phyloP scores from a whole-genome alignment of 2,888 invertebrate species.

The Tortricodes alternella region DNA sequence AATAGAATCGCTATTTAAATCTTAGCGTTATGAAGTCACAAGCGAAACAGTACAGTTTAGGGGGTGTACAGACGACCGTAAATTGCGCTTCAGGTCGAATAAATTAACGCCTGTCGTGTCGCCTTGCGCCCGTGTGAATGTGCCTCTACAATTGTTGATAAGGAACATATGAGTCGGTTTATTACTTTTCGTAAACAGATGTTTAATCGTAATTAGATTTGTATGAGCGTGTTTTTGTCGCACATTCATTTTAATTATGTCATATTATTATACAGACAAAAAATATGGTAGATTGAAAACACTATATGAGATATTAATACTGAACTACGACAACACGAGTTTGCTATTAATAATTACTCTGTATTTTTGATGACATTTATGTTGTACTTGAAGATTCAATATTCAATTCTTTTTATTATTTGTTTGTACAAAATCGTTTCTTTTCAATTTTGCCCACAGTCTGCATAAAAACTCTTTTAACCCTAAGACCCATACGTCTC shows the following conservation, averaged over 20 bases:
- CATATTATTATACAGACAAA: too few species aligned
- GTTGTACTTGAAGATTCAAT: too few species aligned
- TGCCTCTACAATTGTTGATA: slow-evolving; percentile 31
- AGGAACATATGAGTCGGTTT: slow-evolving; percentile 19
- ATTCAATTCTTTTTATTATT: too few species aligned
- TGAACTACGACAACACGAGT: background rate
- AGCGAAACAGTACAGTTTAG: slow-evolving; percentile 28
- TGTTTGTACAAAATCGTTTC: too few species aligned
- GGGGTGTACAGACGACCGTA: slow-evolving; percentile 42
- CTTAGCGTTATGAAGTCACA: slow-evolving; percentile 22
- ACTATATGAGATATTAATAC: background rate
- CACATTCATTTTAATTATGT: too few species aligned
- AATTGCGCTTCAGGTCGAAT: slow-evolving; percentile 49
- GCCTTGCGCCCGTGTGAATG: slow-evolving; percentile 36
- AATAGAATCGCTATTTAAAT: slow-evolving; percentile 14
- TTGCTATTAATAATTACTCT: background rate
- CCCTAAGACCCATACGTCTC: slow-evolving; percentile 1
- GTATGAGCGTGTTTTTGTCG: background rate
- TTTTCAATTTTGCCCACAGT: too few species aligned
- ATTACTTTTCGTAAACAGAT: slow-evolving; percentile 25
- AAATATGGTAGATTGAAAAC: background rate
- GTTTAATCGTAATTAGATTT: slow-evolving; percentile 21
- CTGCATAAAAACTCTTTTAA: too few species aligned
- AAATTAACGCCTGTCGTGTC: slow-evolving; percentile 56
- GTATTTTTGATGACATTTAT: too few species aligned